Percentiles rank a stretch among this genome's conserved stretches.
Evolutionary conservation across 2,888 invertebrate genomes (phyloP).

Genomic region (Orthosia incerta): DNA sequence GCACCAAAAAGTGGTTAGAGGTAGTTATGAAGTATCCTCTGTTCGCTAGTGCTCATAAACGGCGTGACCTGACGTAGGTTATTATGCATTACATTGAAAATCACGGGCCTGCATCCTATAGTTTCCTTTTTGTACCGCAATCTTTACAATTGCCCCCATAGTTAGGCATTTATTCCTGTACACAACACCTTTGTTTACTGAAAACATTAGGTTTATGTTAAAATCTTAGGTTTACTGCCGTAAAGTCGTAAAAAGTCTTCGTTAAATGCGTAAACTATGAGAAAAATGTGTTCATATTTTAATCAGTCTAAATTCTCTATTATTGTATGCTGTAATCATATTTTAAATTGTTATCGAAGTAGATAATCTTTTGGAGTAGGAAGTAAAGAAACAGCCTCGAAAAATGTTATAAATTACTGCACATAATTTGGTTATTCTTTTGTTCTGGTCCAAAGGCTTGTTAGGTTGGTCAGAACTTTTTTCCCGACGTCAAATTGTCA

Average conservation of each 20-base stretch:
- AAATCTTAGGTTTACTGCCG: conserved; percentile 41
- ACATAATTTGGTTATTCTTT: conserved; percentile 49
- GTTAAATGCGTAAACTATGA: conserved; percentile 42
- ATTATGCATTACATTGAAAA: conserved; percentile 84
- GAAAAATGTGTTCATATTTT: conserved; percentile 47
- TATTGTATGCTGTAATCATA: conserved; percentile 46
- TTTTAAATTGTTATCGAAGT: conserved; percentile 50
- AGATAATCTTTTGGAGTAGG: conserved; percentile 51
- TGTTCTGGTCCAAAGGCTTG: conserved; percentile 41
- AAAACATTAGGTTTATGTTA: conserved; percentile 31
- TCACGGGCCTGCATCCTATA: conserved; percentile 78
- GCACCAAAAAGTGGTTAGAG: conserved; percentile 56
- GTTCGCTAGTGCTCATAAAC: conserved; percentile 62
- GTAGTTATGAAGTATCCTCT: conserved; percentile 57
- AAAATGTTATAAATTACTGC: conserved; percentile 39
- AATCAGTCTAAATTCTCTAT: conserved; percentile 52
- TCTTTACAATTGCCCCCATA: conserved; percentile 65
- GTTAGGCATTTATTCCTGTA: conserved; percentile 47
- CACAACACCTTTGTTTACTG: conserved; percentile 47
- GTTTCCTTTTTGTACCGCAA: conserved; percentile 72
- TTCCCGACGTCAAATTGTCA: conserved; percentile 64
- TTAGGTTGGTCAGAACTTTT: conserved; percentile 51
- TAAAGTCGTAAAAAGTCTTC: conserved; percentile 35
- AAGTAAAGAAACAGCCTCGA: conserved; percentile 45
- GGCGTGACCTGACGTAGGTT: conserved; percentile 73